A percentile compares a stretch with the other conserved stretches of the same genome.
Conservation (phyloP, 2,888 invertebrate genomes). For the Caenorhabditis sp. region DNA sequence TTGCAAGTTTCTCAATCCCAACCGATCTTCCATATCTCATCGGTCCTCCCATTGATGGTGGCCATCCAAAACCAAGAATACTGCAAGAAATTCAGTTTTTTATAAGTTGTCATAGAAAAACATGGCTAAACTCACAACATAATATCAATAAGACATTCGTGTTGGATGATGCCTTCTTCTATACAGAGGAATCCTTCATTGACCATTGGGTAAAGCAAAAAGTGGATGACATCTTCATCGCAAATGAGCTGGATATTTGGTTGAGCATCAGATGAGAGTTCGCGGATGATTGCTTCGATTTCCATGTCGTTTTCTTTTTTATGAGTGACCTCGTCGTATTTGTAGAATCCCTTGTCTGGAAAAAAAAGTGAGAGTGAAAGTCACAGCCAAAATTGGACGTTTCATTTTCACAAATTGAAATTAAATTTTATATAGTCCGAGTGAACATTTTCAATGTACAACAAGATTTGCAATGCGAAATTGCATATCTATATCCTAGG, state of each 20-base stretch:
- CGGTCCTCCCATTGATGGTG: constrained; percentile 53
- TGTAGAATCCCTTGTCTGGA: constrained; percentile 58
- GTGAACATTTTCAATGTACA: not conserved
- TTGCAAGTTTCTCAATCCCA: constrained; percentile 36
- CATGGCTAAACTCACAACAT: constrained; percentile 52
- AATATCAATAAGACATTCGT: constrained; percentile 53
- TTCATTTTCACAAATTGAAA: not conserved
- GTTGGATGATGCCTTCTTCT: constrained; percentile 56
- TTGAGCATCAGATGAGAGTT: constrained; percentile 14
- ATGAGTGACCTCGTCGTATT: constrained; percentile 43
- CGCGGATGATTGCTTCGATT: constrained; percentile 43
- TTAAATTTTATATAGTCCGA: not conserved
- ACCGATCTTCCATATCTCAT: constrained; percentile 44
- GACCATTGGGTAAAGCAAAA: constrained; percentile 55
- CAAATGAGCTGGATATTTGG: constrained; percentile 30
- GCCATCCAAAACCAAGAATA: constrained; percentile 61
- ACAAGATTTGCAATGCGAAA: no score
- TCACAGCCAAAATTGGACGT: no score
- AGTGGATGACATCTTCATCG: constrained; percentile 49
- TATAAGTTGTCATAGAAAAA: no score
- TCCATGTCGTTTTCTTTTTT: constrained; percentile 55
- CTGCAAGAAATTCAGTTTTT: constrained; percentile 29
- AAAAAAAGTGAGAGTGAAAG: no score
- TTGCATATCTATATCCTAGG: no score
- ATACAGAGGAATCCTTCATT: constrained; percentile 59